Conservation (phyloP, 1,140 invertebrate species). For the Drosophila biarmipes region DNA sequence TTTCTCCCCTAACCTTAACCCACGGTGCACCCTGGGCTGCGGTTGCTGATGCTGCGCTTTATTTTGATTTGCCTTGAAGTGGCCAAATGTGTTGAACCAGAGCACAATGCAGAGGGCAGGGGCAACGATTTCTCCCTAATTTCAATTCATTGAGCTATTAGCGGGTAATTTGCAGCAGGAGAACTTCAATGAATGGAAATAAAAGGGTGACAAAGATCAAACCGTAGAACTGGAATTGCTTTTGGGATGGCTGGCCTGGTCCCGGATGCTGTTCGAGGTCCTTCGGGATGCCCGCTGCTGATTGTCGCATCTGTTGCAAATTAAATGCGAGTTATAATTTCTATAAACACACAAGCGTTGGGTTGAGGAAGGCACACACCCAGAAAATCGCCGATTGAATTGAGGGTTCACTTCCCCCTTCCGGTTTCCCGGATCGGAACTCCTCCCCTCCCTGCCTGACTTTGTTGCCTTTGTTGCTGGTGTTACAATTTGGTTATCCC, state of each 20-base stretch:
- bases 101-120: slow-evolving; percentile 9
- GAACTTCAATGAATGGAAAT: slow-evolving; percentile 22
- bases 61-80: slow-evolving; percentile 76
- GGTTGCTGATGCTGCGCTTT: slow-evolving; percentile 55
- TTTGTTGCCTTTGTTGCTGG: slow-evolving; percentile 66
- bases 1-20: slow-evolving; percentile 20
- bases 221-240: slow-evolving; percentile 58
- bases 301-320: slow-evolving; percentile 84
- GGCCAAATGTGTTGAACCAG: slow-evolving; percentile 69
- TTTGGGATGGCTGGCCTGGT: slow-evolving; percentile 10
- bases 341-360: slow-evolving; percentile 63
- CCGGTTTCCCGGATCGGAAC: slow-evolving; percentile 6
- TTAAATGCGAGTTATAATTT: slow-evolving; percentile 84
- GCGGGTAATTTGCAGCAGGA: slow-evolving; percentile 79
- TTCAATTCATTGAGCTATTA: slow-evolving; percentile 82
- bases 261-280: slow-evolving; percentile 31
- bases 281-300: slow-evolving; percentile 49
- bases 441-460: slow-evolving; percentile 28
- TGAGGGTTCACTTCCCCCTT: slow-evolving; percentile 59
- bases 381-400: slow-evolving; percentile 72
- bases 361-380: slow-evolving; percentile 42
- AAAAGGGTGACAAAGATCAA: slow-evolving; percentile 79
- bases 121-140: slow-evolving; percentile 44
- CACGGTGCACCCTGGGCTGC: slow-evolving; percentile 59
- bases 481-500: slow-evolving; percentile 76